Conservation (phyloP, 2,797 vertebrate species). For the Pseudopleuronectes americanus region DNA sequence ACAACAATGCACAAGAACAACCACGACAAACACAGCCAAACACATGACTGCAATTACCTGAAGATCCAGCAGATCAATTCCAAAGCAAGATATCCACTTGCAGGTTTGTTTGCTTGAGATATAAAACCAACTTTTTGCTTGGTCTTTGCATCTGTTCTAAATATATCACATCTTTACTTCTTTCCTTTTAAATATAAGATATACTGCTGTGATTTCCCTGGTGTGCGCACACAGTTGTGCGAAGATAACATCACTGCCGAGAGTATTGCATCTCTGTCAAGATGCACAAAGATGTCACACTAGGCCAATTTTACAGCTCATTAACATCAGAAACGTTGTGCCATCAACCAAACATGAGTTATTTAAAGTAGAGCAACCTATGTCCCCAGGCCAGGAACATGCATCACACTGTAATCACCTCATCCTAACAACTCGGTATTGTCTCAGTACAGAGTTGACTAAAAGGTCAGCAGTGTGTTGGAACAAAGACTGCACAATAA, state of each 20-base stretch:
- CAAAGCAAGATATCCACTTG: not conserved
- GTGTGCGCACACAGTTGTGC: slow-evolving; percentile 10
- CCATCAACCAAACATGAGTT: slow-evolving; percentile 20
- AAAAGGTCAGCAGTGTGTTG: slow-evolving; percentile 11
- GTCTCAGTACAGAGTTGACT: slow-evolving; percentile 14
- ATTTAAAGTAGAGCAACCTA: slow-evolving; percentile 34
- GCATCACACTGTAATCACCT: slow-evolving; percentile 28
- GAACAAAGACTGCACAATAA: slow-evolving; percentile 22
- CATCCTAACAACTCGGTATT: slow-evolving; percentile 9
- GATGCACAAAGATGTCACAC: slow-evolving; percentile 23
- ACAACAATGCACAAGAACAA: slow-evolving; percentile 55
- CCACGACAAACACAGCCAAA: slow-evolving; percentile 44
- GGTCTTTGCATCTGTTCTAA: slow-evolving; percentile 3
- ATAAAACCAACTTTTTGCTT: slow-evolving; percentile 13
- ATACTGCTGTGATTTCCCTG: slow-evolving; percentile 27
- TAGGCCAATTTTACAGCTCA: slow-evolving; percentile 38
- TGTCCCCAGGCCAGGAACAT: not conserved
- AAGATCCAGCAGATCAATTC: slow-evolving; percentile 4
- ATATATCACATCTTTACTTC: not conserved
- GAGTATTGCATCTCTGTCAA: slow-evolving; percentile 22
- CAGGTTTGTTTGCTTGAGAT: slow-evolving; percentile 5
- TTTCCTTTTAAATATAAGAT: not conserved
- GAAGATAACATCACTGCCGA: slow-evolving; percentile 14
- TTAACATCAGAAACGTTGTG: slow-evolving; percentile 38
- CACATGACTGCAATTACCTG: slow-evolving; percentile 1